phyloP scores from a whole-genome alignment of 2,113 vertebrate genomes.

The Epinephelus cyanopodus region DNA sequence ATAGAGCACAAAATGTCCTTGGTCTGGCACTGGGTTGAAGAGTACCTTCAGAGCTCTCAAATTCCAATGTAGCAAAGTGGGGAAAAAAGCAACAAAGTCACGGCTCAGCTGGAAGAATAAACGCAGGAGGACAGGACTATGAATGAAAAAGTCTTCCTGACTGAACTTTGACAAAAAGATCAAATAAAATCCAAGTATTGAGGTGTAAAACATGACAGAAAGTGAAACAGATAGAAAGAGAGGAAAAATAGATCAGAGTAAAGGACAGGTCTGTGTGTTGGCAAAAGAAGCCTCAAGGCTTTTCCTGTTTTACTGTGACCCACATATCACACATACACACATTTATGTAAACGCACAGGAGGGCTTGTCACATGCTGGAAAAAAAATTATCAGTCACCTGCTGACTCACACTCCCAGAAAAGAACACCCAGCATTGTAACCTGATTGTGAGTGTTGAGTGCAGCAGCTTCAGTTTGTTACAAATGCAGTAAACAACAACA shows the following conservation, averaged over 20 bases:
- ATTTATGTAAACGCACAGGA: conserved; percentile 8
- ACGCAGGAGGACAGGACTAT: not conserved
- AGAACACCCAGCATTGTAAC: not conserved
- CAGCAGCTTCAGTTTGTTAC: conserved; percentile 9
- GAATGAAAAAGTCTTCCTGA: not conserved
- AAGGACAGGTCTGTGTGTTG: not conserved
- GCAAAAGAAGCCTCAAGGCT: conserved; percentile 18
- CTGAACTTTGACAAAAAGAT: not conserved
- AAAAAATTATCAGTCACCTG: not conserved
- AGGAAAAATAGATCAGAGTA: not conserved
- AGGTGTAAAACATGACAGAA: not conserved
- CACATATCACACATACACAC: conserved; percentile 28
- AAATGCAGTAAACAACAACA: not conserved
- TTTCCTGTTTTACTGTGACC: conserved; percentile 29
- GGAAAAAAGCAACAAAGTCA: not conserved
- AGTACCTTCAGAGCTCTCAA: not conserved
- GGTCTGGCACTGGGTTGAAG: not conserved
- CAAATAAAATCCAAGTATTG: not conserved
- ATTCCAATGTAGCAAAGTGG: not conserved
- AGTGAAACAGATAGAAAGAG: not conserved
- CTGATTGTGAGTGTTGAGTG: conserved; percentile 1
- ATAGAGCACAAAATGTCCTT: too few relatives aligned
- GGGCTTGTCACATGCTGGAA: conserved; percentile 2
- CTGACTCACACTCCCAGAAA: conserved; percentile 33
- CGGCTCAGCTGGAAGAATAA: not conserved